Evolutionary conservation across 1,140 invertebrate species (phyloP), one percentile per base, ranked within the genome.

Genomic region (Bombyx mandarina): DNA sequence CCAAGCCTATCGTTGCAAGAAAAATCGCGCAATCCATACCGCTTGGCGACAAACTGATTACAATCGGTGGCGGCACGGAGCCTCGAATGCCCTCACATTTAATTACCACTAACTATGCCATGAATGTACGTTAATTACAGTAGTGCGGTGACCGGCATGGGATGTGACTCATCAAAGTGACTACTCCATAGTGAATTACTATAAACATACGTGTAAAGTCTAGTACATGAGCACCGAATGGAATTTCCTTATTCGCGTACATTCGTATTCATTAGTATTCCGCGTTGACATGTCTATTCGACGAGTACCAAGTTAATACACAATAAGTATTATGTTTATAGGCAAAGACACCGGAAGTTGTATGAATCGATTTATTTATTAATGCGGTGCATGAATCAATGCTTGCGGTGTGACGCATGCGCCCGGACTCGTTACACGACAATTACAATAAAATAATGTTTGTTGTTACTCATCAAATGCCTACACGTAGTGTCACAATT

Each of bases 201-300:
- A 44, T 53, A 35, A 35, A n/a, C 3, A 53, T 43, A 51, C 50
- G 22, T 3, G 8, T 2, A 44, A 10, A 43, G 45, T 43, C 45
- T 35, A 63, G 68, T 75, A 70, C 71, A 57, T 68, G 52, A 62
- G 79, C 65, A 73, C 68, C 62, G 68, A 73, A 72, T 68, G 75
- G 77, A 82, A 85, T 82, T 85, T 82, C 77, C 74, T 75, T 61
- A 69, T 81, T 79, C 69, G 71, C 75, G 77, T 75, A 72, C 69
- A 72, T 77, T 73, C 82, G 77, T 73, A 35, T 35, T 83, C 79
- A 85, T 83, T 81, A 76, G 70, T 84, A 83, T 82, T 79, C 77
- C 48, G 61, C 62, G 61, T 55, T 57, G 63, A 71, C 60, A 59
- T 57, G 51, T 52, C 47, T 47, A 50, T 48, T 43, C 65, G 67